These are phyloP conservation scores for Pyrocoelia pectoralis DNA, from an alignment of 2,888 invertebrate species.

Conservation along the genomic window DNA sequence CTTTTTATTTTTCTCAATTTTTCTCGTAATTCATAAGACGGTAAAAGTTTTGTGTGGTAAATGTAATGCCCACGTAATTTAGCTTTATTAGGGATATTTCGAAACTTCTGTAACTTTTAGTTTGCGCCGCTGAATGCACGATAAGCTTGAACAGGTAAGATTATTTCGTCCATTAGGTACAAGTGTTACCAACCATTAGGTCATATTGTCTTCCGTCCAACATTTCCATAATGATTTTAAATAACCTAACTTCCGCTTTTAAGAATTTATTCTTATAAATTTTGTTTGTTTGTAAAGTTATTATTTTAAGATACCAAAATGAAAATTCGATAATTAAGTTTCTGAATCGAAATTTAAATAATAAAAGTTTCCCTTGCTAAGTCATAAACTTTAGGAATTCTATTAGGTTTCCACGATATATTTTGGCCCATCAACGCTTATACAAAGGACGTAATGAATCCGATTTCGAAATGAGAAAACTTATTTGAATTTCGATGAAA, in stretches of 20 bases:
- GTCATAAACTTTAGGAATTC: neutral
- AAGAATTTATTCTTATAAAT: neutral
- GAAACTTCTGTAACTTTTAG: constrained; percentile 1
- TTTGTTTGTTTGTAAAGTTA: neutral
- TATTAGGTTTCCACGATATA: neutral
- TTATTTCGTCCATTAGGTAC: constrained; percentile 31
- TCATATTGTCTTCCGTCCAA: constrained; percentile 31
- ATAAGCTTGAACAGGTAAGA: constrained; percentile 26
- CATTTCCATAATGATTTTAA: constrained; percentile 29
- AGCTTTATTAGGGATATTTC: constrained; percentile 2
- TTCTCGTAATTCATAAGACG: too few relatives aligned
- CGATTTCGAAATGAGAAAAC: constrained; percentile 1
- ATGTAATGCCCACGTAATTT: neutral
- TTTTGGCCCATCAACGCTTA: constrained; percentile 17
- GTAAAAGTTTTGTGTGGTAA: too few relatives aligned
- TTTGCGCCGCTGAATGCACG: constrained; percentile 1
- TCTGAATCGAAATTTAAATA: too few relatives aligned
- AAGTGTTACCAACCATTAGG: constrained; percentile 31
- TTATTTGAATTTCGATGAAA: neutral
- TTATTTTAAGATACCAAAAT: too few relatives aligned
- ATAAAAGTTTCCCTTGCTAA: too few relatives aligned
- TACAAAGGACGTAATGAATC: neutral
- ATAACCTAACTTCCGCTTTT: neutral
- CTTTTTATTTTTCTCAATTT: too few relatives aligned
- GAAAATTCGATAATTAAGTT: too few relatives aligned